Conservation (phyloP, 2,888 invertebrate species). For the Coleophora flavipennella region DNA sequence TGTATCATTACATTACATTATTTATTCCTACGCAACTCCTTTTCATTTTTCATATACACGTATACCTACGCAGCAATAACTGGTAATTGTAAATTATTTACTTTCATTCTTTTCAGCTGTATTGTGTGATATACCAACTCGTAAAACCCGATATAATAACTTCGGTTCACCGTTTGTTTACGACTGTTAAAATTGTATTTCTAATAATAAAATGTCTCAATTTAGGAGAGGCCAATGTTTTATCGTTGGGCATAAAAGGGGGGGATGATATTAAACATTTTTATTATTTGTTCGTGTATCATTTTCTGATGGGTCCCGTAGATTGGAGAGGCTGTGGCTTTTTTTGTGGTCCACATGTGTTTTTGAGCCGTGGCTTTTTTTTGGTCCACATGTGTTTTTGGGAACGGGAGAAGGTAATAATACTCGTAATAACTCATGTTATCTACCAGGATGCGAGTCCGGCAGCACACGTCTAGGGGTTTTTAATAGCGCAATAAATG, state of each 20-base stretch:
- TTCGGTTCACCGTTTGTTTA: conserved; percentile 49
- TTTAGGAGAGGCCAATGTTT: conserved; percentile 60
- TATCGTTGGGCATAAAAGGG: conserved; percentile 51
- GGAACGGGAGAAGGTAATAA: conserved; percentile 37
- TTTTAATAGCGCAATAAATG: conserved; percentile 40
- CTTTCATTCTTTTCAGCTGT: conserved; percentile 32
- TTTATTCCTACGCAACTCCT: background rate
- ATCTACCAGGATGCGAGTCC: conserved; percentile 38
- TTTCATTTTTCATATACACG: no score
- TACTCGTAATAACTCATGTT: conserved; percentile 42
- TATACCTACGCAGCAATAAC: background rate
- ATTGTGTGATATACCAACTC: conserved; percentile 55
- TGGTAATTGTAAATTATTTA: conserved; percentile 13
- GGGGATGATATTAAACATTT: conserved; percentile 45
- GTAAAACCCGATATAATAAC: conserved; percentile 61
- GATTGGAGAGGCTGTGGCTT: conserved; percentile 16
- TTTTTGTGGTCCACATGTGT: conserved; percentile 1
- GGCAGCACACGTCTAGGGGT: conserved; percentile 29
- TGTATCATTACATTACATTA: no score
- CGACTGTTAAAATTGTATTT: conserved; percentile 66
- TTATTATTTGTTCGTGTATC: conserved; percentile 46
- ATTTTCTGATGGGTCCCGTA: conserved; percentile 37
- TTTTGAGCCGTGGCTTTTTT: conserved; percentile 1
- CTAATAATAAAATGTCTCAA: conserved; percentile 70
- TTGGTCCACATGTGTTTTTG: conserved; percentile 16